These are phyloP conservation scores for Campoletis sonorensis DNA, from an alignment of 1,140 invertebrate species.

Conservation along the genomic window DNA sequence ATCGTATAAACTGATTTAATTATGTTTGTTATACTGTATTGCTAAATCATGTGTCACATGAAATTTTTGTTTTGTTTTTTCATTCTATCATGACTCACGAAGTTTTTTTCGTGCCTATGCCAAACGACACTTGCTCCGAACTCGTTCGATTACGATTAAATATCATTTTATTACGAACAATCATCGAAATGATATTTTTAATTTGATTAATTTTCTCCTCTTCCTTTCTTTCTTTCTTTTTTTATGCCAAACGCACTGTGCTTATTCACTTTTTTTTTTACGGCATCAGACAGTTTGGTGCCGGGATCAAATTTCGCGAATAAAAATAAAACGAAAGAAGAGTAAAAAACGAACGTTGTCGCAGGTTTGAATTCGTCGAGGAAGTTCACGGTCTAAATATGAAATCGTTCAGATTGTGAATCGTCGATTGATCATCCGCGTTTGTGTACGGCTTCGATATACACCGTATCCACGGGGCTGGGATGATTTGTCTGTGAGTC, in stretches of 20 bases:
- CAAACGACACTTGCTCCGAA: too few species aligned
- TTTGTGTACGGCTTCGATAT: constrained; percentile 8
- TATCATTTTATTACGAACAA: too few species aligned
- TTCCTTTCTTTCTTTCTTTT: too few species aligned
- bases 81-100: neutral
- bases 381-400: neutral
- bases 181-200: too few species aligned
- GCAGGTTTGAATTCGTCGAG: neutral
- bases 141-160: too few species aligned
- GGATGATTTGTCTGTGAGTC: constrained; percentile 37
- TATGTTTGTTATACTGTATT: constrained; percentile 1
- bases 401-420: constrained; percentile 25
- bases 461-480: constrained; percentile 33
- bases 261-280: too few species aligned
- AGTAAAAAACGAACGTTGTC: neutral
- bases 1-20: constrained; percentile 42
- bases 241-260: too few species aligned
- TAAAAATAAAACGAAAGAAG: neutral
- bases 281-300: too few species aligned
- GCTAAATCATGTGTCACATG: neutral
- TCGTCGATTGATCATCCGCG: constrained; percentile 29
- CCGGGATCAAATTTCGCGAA: neutral
- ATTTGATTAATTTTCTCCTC: too few species aligned
- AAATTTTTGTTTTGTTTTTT: neutral
- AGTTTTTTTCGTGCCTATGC: neutral